Evolutionary conservation across 2,797 vertebrate genomes (phyloP).

Genomic region (Uromys caudimaculatus): DNA sequence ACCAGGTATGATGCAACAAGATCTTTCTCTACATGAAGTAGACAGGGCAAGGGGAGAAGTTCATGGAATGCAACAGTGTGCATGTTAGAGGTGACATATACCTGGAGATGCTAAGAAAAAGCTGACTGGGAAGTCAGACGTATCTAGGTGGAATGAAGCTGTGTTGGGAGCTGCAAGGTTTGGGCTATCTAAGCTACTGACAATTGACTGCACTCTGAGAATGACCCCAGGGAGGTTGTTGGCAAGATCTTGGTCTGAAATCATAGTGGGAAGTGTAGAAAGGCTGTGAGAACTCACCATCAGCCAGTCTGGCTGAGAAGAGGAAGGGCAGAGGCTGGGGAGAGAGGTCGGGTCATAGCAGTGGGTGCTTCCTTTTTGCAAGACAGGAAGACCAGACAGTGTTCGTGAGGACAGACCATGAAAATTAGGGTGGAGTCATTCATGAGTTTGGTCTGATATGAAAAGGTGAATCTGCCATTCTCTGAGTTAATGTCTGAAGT

Average conservation of each 20-base stretch:
- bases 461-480: background rate
- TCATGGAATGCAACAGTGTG: background rate
- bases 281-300: background rate
- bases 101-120: background rate
- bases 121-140: background rate
- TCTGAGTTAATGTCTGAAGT: background rate
- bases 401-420: background rate
- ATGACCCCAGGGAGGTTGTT: background rate
- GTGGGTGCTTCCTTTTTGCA: slow-evolving; percentile 40
- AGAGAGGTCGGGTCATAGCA: background rate
- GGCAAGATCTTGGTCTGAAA: background rate
- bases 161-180: background rate
- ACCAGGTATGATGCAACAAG: background rate
- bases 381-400: background rate
- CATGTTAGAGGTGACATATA: background rate
- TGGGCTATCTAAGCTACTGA: no score
- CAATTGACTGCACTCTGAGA: background rate
- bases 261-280: background rate
- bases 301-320: background rate
- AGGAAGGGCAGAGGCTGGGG: background rate
- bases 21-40: background rate
- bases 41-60: background rate
- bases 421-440: background rate
- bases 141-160: background rate
- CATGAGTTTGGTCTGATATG: background rate